Base-by-base conservation (phyloP, 2,888 invertebrate species). In the Pristionchus japonicus region DNA sequence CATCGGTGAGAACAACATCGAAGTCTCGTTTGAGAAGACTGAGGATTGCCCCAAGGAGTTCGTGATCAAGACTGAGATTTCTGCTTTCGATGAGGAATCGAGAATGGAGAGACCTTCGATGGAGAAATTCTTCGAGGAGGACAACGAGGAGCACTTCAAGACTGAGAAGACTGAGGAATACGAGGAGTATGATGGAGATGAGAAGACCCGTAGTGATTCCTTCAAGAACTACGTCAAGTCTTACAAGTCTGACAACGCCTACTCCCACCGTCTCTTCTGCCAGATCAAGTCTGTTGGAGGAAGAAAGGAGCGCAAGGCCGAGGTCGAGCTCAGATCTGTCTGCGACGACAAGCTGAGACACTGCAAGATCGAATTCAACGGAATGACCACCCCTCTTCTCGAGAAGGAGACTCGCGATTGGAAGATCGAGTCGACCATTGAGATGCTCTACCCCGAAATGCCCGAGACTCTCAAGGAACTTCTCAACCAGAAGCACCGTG, bases 1-100 rank as follows among this genome's bases (percentile, higher is more conserved):
- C 34, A 86, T 89, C 88, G 91, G 91, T 52, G 91, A 92, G 83
- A 92, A 92, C 89, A 89, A 91, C 70, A 77, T 92, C 88, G 90
- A 90, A 70, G 77, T 92, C 74, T 83, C 87, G 52, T 57, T 88
- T n/a, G 89, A 89, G 86, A 88, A 82, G 74, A 87, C 82, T 23
- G 88, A 89, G 61, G 86, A 88, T 49, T 70, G 70, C 20, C 86
- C 86, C 52, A 74, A 86, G 74, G 47, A 86, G 49, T 70, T 47
- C 70, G 52, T 49, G 20, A 34, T 86, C 49, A 47, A 87, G 34
- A 17, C 89, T 17, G 85, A 86, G 86, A 43, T 87, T 31, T 64
- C 82, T 27, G 61, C 61, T 61, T 83, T 88, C 82, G 20, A 89
- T 74, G 89, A 89, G 86, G 47, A 85, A 37, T 80, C 84, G 37